Percentiles rank a stretch among this genome's conserved stretches.
Evolutionary conservation across 2,888 invertebrate species (phyloP).

Genomic region (Agrotis ipsilon): DNA sequence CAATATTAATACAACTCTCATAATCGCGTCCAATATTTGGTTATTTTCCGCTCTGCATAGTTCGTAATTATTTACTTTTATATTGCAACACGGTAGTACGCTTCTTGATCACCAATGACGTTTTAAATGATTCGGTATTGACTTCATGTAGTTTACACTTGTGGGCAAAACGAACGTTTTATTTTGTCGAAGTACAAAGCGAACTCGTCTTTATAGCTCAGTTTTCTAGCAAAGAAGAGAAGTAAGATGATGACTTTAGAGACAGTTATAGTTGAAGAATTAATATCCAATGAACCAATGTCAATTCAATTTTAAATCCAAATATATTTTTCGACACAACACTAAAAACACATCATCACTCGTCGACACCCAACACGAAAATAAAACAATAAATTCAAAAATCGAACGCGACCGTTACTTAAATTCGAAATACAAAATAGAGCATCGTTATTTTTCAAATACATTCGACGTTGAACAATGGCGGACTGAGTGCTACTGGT

Average conservation of each 20-base stretch:
- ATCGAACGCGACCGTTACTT: slow-evolving; percentile 52
- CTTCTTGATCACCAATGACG: slow-evolving; percentile 78
- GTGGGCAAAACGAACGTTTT: slow-evolving; percentile 31
- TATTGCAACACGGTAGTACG: slow-evolving; percentile 74
- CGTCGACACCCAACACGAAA: slow-evolving; percentile 20
- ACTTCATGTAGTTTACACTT: slow-evolving; percentile 53
- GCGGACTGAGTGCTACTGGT: slow-evolving; percentile 60
- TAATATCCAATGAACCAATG: slow-evolving; percentile 30
- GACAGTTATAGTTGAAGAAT: not conserved
- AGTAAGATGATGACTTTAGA: not conserved
- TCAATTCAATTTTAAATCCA: not conserved
- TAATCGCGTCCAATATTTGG: slow-evolving; percentile 70
- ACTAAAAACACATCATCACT: slow-evolving; percentile 49
- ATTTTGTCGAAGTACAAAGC: slow-evolving; percentile 19
- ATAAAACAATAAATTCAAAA: slow-evolving; percentile 47
- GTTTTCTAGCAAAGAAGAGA: slow-evolving; percentile 3
- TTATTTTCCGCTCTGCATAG: slow-evolving; percentile 82
- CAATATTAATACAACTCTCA: slow-evolving; percentile 63
- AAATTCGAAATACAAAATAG: slow-evolving; percentile 59
- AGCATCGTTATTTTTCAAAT: slow-evolving; percentile 65
- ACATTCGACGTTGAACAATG: slow-evolving; percentile 70
- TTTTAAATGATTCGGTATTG: slow-evolving; percentile 65
- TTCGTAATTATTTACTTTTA: slow-evolving; percentile 71
- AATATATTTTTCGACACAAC: slow-evolving; percentile 30
- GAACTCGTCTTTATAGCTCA: not conserved